Conservation (phyloP, 2,797 vertebrate species). For the Scarus forsteni region DNA sequence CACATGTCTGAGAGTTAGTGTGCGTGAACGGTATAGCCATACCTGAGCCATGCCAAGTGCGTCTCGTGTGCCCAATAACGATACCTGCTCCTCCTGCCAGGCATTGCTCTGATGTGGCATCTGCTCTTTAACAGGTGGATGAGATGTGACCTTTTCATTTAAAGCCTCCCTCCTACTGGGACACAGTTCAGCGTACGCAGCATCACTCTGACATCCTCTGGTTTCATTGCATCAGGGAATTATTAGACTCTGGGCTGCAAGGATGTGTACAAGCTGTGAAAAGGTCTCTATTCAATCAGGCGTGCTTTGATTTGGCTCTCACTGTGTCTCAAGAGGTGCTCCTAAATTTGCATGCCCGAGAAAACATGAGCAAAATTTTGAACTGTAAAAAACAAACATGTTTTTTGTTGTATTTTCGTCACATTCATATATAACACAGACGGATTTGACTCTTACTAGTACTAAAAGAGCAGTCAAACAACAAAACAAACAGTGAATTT, state of each 20-base stretch:
- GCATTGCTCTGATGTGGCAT: slow-evolving; percentile 76
- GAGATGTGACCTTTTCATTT: slow-evolving; percentile 79
- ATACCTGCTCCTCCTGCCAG: slow-evolving; percentile 71
- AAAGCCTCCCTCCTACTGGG: slow-evolving; percentile 67
- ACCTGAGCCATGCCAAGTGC: slow-evolving; percentile 51
- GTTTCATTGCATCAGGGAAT: slow-evolving; percentile 68
- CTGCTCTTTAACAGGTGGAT: slow-evolving; percentile 83
- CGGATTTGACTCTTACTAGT: no score
- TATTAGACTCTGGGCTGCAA: slow-evolving; percentile 51
- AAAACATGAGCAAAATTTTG: neutral
- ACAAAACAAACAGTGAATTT: neutral
- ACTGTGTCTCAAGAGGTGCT: neutral
- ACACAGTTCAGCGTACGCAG: slow-evolving; percentile 60
- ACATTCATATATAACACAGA: neutral
- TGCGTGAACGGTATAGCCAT: slow-evolving; percentile 62
- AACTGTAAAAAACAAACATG: neutral
- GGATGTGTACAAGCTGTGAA: slow-evolving; percentile 60
- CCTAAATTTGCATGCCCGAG: slow-evolving; percentile 27
- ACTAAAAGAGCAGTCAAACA: neutral
- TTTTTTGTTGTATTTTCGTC: neutral
- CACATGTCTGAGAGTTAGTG: slow-evolving; percentile 45
- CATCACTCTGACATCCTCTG: slow-evolving; percentile 67
- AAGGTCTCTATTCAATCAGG: slow-evolving; percentile 48
- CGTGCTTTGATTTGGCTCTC: slow-evolving; percentile 9
- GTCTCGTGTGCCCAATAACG: slow-evolving; percentile 67